Conservation (phyloP, 2,888 invertebrate species). For the Hydraecia micacea region DNA sequence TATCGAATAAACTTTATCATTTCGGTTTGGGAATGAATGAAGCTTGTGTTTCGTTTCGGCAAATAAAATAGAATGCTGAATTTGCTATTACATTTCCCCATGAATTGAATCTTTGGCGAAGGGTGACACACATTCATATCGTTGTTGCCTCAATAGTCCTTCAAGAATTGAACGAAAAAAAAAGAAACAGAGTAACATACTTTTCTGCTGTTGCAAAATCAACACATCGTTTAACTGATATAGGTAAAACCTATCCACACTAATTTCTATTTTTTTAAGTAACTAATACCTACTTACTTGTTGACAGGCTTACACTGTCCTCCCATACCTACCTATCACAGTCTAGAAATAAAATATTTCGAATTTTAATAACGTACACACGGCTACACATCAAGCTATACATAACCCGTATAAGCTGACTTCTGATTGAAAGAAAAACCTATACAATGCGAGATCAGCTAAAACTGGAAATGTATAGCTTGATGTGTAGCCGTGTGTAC, state of each 20-base stretch:
- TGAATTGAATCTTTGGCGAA: conserved; percentile 43
- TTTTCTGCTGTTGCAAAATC: not conserved
- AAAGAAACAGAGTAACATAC: not conserved
- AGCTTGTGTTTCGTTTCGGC: conserved; percentile 25
- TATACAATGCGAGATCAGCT: too few relatives aligned
- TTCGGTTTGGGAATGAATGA: conserved; percentile 39
- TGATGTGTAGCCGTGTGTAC: too few relatives aligned
- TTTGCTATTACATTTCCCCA: conserved; percentile 30
- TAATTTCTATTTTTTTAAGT: not conserved
- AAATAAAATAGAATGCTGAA: conserved; percentile 48
- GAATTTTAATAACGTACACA: not conserved
- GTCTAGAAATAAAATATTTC: not conserved
- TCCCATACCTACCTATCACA: not conserved
- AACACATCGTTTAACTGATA: not conserved
- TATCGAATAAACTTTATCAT: conserved; percentile 63
- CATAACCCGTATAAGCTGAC: too few relatives aligned
- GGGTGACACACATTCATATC: conserved; percentile 23
- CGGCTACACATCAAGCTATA: too few relatives aligned
- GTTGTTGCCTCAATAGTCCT: not conserved
- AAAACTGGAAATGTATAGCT: too few relatives aligned
- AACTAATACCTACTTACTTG: not conserved
- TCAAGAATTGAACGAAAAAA: not conserved
- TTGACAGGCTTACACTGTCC: not conserved
- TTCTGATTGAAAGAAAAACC: too few relatives aligned
- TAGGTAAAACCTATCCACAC: not conserved